Base-by-base conservation (phyloP, 1,140 invertebrate species). In the Mamestra configurata region DNA sequence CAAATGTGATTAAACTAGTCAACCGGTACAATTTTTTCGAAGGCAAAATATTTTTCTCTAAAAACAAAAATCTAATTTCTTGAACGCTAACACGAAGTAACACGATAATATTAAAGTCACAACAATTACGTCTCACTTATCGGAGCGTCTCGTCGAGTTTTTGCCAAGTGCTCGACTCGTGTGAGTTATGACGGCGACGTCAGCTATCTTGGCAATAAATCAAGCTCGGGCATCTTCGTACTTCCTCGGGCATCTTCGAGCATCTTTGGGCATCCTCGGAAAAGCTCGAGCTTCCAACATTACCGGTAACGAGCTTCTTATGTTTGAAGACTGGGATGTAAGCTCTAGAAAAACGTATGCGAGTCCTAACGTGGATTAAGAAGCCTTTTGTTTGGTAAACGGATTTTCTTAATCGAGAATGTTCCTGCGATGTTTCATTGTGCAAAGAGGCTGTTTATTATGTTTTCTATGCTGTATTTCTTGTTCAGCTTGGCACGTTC, bases 171-270 rank as follows among this genome's bases (percentile, higher is more conserved):
- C 73, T 71, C 66, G 27, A 43, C 20, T 49, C 61, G 31, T 85
- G 84, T 90, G 87, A 90, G 80, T 88, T 89, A 90, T 91, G 87
- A 90, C 81, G 85, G 82, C 82, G 86, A 90, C 83, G 84, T 84
- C 83, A 88, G 81, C 84, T 86, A 88, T 86, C 86, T 84, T 66
- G 72, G 75, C 81, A 70, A 91, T 92, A 90, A 91, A 91, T 91
- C 86, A 89, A 82, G 57, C 84, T 66, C 37, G 64, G 22, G 40
- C 64, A 20, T 27, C 40, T 49, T 68, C 64, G 64, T 20, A 18
- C 20, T 40, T 31, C 18, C n/a, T 61, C 57, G 57, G 31, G 57
- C 13, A 18, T n/a, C 40, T 49, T 68, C 64, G 64, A 22, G 40
- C 20, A 64, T 31, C 10, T 31, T 61, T 27, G 57, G 31, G 57